Conservation (phyloP, 2,113 vertebrate genomes). For the Chascanopsetta lugubris region DNA sequence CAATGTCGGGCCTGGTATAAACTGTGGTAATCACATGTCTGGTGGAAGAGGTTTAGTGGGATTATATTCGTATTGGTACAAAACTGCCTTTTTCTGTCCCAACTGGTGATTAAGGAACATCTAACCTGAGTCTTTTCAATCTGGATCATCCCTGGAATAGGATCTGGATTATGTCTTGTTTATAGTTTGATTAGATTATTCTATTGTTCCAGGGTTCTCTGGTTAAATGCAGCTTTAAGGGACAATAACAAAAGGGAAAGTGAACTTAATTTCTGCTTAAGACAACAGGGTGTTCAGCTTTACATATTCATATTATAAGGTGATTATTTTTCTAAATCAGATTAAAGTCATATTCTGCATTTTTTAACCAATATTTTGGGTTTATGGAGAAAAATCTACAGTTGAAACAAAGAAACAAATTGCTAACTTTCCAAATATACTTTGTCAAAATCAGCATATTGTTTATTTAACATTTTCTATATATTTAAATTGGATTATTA, state of each 20-base stretch:
- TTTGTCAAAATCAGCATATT: too few species aligned
- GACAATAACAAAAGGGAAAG: neutral
- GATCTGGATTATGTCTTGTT: slow-evolving; percentile 29
- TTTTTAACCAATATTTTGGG: too few species aligned
- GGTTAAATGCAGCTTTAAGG: neutral
- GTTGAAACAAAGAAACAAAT: too few species aligned
- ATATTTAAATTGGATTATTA: too few species aligned
- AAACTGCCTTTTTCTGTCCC: slow-evolving; percentile 5
- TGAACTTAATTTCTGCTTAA: neutral
- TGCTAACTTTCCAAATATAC: too few species aligned
- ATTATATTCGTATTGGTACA: slow-evolving; percentile 7
- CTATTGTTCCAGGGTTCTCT: neutral
- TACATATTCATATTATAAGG: neutral
- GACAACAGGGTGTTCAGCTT: neutral
- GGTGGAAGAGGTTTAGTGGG: slow-evolving; percentile 27
- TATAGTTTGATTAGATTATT: neutral
- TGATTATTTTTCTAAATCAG: neutral
- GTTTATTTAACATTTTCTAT: too few species aligned
- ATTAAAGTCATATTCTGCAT: neutral
- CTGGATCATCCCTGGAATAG: slow-evolving; percentile 19
- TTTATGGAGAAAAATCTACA: too few species aligned
- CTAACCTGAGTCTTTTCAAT: slow-evolving; percentile 9
- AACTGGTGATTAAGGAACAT: slow-evolving; percentile 40
- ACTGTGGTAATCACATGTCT: slow-evolving; percentile 45
- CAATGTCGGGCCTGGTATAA: slow-evolving; percentile 31